phyloP scores from a whole-genome alignment of 1,140 invertebrate genomes.

The Cryptotermes secundus region DNA sequence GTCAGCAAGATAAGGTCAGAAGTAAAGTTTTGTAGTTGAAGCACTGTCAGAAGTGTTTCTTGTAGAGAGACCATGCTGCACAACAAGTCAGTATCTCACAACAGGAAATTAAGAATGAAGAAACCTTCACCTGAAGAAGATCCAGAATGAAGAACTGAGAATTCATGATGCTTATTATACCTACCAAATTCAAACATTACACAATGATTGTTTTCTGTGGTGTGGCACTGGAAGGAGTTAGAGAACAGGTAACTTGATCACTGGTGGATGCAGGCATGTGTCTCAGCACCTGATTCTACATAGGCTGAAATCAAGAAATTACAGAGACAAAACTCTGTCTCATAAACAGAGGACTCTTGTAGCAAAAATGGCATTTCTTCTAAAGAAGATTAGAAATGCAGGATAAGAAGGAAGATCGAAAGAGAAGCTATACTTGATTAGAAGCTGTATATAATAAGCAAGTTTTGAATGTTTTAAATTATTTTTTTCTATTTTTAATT shows the following conservation, averaged over 20 bases:
- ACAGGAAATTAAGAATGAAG: background rate
- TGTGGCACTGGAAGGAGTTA: background rate
- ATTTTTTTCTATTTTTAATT: too few species aligned
- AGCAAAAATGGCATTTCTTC: background rate
- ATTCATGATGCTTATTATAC: background rate
- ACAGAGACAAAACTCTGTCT: background rate
- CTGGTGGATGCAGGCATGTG: background rate
- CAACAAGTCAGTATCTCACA: background rate
- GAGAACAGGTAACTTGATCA: background rate
- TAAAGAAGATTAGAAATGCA: background rate
- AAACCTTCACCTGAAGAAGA: background rate
- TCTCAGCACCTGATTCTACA: background rate
- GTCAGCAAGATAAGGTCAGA: background rate
- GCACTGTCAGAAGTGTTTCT: background rate
- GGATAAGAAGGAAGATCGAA: too few species aligned
- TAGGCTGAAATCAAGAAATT: conserved; percentile 10
- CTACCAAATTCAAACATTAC: background rate
- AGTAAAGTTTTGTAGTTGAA: background rate
- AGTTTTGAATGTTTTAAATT: too few species aligned
- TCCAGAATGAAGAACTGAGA: too few species aligned
- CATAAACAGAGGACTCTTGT: background rate
- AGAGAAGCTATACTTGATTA: too few species aligned
- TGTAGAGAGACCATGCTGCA: background rate
- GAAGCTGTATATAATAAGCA: too few species aligned
- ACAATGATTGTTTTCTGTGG: background rate